A percentile compares a stretch with the other conserved stretches of the same genome.
phyloP scores from a whole-genome alignment of 2,888 invertebrate species.

The Heteropelma amictum region DNA sequence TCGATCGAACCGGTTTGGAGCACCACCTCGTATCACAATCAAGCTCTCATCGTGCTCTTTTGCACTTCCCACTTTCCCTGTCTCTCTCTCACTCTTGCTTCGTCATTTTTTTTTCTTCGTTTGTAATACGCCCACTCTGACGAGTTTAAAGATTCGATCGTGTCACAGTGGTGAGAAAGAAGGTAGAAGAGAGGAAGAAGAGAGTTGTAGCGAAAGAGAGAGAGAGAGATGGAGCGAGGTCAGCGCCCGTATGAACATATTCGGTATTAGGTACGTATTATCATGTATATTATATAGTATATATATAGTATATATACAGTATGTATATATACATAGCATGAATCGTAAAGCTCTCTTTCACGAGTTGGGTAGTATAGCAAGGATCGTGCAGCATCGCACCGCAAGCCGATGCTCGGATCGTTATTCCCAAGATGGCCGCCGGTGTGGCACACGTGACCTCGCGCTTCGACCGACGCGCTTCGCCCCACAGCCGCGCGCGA shows the following conservation, averaged over 20 bases:
- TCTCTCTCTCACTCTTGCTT: slow-evolving; percentile 9
- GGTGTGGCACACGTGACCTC: slow-evolving; percentile 71
- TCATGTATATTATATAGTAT: background rate
- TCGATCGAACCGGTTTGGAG: slow-evolving; percentile 27
- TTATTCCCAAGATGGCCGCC: slow-evolving; percentile 73
- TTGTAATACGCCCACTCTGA: slow-evolving; percentile 40
- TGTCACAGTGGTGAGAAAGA: slow-evolving; percentile 14
- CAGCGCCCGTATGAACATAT: slow-evolving; percentile 42
- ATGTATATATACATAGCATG: background rate
- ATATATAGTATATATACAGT: background rate
- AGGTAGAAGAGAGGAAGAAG: background rate
- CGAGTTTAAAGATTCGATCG: slow-evolving; percentile 49
- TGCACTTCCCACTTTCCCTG: slow-evolving; percentile 10
- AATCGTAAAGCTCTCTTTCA: slow-evolving; percentile 23
- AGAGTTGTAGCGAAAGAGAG: too few relatives aligned
- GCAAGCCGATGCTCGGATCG: slow-evolving; percentile 69
- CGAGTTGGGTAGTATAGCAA: slow-evolving; percentile 27
- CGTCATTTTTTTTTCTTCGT: slow-evolving; percentile 8
- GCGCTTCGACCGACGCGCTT: slow-evolving; percentile 61
- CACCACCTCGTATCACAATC: slow-evolving; percentile 48
- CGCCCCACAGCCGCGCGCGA: slow-evolving; percentile 21
- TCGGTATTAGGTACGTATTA: slow-evolving; percentile 10
- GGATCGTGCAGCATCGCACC: slow-evolving; percentile 44
- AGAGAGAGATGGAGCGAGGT: slow-evolving; percentile 37
- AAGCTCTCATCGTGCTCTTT: slow-evolving; percentile 33